Conservation (phyloP, 2,113 vertebrate genomes). For the Megaceryle torquata region DNA sequence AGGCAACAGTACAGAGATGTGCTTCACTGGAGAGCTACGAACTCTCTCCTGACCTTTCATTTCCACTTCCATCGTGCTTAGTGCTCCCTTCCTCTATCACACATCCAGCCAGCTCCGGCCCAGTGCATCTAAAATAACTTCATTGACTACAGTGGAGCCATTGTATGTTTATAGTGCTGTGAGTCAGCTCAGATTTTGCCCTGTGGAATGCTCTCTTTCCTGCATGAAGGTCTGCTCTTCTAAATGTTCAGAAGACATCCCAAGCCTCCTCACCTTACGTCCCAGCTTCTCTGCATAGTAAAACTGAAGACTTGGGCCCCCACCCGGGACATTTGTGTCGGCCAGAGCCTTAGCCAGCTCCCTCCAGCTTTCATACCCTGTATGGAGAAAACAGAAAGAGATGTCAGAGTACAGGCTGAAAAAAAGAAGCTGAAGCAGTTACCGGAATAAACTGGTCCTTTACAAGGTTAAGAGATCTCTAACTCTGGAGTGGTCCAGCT, state of each 20-base stretch:
- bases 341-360: conserved; percentile 76
- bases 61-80: not conserved
- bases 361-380: conserved; percentile 76
- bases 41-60: not conserved
- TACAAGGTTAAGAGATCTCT: not conserved
- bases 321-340: conserved; percentile 28
- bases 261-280: conserved; percentile 50
- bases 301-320: conserved; percentile 50
- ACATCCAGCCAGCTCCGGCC: not conserved
- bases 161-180: not conserved
- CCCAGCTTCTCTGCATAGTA: not conserved
- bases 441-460: conserved; percentile 8
- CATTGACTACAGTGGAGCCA: not conserved
- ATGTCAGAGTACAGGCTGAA: not conserved
- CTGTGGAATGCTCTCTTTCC: not conserved
- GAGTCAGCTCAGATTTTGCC: not conserved
- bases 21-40: not conserved
- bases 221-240: not conserved
- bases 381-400: not conserved
- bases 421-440: not conserved
- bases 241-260: not conserved
- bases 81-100: not conserved
- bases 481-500: not conserved
- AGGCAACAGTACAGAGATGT: not conserved
- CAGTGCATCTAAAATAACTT: not conserved